Evolutionary conservation across 2,113 vertebrate genomes (phyloP), one percentile per base, ranked within the genome.

Genomic region (Ardeotis arabs): DNA sequence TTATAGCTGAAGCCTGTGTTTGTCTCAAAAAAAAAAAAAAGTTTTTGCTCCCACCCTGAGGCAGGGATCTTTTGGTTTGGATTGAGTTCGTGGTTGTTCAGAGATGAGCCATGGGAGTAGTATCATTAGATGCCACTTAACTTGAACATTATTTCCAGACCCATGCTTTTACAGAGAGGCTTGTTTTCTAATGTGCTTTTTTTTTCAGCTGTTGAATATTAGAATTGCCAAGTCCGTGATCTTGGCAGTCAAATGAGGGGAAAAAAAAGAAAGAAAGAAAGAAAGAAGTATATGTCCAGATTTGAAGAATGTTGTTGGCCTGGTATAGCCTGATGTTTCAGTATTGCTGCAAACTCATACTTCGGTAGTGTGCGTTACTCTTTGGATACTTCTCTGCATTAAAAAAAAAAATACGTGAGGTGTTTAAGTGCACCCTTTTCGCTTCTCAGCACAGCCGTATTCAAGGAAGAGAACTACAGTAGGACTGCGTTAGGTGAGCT

Each of bases 251-350:
- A 58, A 62, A 84, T 59, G 47, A 72, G 73, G 52, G 25, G 25
- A 9, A 28, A 28, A 13, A 27, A 13, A 35, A 19, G 33, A 35
- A 35, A 37, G 68, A 39, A 35, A 37, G 68, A 39, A 64, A 14
- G 22, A 53, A 35, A 44, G 12, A 14, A 70, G 9, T 45, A 27
- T 53, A 55, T 0, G 2, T 83, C 73, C 33, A 82, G 47, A 58
- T 69, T 39, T 82, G 63, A 96, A 91, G 87, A 95, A 93, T 95
- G 81, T 58, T 87, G 92, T 90, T 89, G 53, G 69, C 89, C 95
- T 93, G 53, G 86, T 94, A 23, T 58, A 84, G 45, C 80, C 77
- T 96, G 94, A 84, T 95, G 41, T 93, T 93, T 96, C 28, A 23
- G 75, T 84, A 22, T 80, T 85, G 73, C 69, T 72, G 66, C 58